Conservation (phyloP, 2,888 invertebrate species). For the Melipona bicolor region DNA sequence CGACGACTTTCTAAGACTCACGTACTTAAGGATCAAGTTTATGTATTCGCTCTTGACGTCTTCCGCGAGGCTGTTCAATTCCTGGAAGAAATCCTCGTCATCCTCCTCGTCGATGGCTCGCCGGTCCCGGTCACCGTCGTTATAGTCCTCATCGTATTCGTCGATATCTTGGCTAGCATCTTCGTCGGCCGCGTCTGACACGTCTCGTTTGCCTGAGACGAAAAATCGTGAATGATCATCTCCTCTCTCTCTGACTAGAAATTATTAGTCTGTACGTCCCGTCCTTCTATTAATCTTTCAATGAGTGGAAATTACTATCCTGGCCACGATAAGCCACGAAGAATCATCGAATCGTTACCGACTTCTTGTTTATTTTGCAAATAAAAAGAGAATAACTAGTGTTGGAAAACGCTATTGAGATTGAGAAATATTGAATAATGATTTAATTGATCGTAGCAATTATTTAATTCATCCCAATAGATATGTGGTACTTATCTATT, state of each 20-base stretch:
- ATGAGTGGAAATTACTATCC: background rate
- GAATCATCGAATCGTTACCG: background rate
- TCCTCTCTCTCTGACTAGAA: background rate
- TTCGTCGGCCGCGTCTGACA: slow-evolving; percentile 37
- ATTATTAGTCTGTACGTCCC: background rate
- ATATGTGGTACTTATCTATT: too few species aligned
- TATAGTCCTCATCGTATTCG: slow-evolving; percentile 54
- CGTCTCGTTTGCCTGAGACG: slow-evolving; percentile 74
- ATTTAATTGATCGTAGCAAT: too few species aligned
- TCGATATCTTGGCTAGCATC: slow-evolving; percentile 47
- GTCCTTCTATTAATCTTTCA: background rate
- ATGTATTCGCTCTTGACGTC: slow-evolving; percentile 42
- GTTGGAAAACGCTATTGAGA: too few species aligned
- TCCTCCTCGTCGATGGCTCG: slow-evolving; percentile 77
- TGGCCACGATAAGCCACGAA: background rate
- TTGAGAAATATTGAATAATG: too few species aligned
- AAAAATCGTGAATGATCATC: slow-evolving; percentile 20
- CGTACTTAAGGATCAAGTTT: slow-evolving; percentile 37
- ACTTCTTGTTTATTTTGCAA: too few species aligned
- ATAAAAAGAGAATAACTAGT: too few species aligned
- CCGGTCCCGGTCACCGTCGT: slow-evolving; percentile 70
- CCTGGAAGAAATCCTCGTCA: slow-evolving; percentile 75
- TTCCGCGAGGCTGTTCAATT: slow-evolving; percentile 60
- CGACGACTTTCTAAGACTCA: slow-evolving; percentile 7
- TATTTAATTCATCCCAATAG: too few species aligned